Percentiles rank a stretch among this genome's conserved stretches.
Conservation (phyloP, 2,888 invertebrate genomes). For the Drosophila fungiperda region DNA sequence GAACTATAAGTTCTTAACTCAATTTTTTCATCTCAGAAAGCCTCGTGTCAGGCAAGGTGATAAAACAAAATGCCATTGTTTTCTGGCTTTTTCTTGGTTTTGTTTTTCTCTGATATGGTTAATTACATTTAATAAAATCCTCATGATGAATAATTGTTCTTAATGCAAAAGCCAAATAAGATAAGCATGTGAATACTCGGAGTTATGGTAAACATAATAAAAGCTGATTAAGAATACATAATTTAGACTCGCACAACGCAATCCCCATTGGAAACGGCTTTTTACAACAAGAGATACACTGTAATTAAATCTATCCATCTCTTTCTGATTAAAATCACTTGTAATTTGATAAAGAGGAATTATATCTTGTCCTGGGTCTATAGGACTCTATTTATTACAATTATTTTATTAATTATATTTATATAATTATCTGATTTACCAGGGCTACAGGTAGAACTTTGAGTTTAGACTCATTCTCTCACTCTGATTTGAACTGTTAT, state of each 20-base stretch:
- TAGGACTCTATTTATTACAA: no score
- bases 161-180: conserved; percentile 2
- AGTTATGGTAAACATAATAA: neutral
- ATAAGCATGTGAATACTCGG: neutral
- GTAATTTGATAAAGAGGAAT: neutral
- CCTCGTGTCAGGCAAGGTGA: neutral
- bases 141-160: neutral
- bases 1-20: neutral
- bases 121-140: neutral
- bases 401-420: neutral
- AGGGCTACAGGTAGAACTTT: neutral
- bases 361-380: neutral
- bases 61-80: neutral
- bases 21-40: neutral
- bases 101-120: neutral
- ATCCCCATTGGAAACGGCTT: neutral
- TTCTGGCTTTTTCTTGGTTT: neutral
- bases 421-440: neutral
- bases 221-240: conserved; percentile 7
- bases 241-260: neutral
- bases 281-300: neutral
- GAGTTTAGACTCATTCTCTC: neutral
- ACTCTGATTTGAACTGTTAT: no score
- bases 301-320: neutral
- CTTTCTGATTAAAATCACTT: neutral